These are phyloP conservation scores for Atethmia centrago DNA, from an alignment of 2,888 invertebrate genomes.

Conservation along the genomic window DNA sequence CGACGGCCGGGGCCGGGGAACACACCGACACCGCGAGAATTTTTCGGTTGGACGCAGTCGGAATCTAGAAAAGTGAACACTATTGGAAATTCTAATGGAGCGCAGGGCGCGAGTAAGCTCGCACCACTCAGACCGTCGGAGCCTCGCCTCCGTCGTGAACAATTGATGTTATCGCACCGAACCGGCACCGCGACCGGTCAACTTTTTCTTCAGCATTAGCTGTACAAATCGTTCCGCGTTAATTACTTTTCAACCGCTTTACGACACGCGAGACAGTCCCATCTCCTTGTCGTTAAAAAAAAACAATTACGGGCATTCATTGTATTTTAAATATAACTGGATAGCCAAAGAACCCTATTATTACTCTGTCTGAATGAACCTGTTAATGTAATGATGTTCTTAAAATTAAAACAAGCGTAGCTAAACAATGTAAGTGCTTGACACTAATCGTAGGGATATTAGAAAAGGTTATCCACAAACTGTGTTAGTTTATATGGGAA, in stretches of 20 bases:
- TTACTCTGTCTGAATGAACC: slow-evolving; percentile 75
- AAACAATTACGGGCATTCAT: slow-evolving; percentile 73
- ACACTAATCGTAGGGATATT: background rate
- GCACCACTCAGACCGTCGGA: slow-evolving; percentile 22
- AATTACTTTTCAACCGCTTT: slow-evolving; percentile 78
- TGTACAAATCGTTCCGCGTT: slow-evolving; percentile 80
- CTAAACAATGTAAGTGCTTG: slow-evolving; percentile 65
- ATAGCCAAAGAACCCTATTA: slow-evolving; percentile 75
- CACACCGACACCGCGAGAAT: slow-evolving; percentile 73
- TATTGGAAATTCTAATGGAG: slow-evolving; percentile 79
- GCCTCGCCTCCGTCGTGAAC: slow-evolving; percentile 67
- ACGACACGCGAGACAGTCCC: slow-evolving; percentile 79
- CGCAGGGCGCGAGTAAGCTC: slow-evolving; percentile 64
- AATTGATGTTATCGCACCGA: slow-evolving; percentile 76
- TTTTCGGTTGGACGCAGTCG: slow-evolving; percentile 76
- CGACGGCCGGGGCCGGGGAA: slow-evolving; percentile 64
- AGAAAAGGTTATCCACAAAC: background rate
- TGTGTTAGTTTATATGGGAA: slow-evolving; percentile 52
- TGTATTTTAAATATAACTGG: slow-evolving; percentile 81
- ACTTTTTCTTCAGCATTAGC: slow-evolving; percentile 72
- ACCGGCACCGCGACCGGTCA: slow-evolving; percentile 63
- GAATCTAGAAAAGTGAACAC: slow-evolving; percentile 75
- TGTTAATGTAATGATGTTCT: slow-evolving; percentile 77
- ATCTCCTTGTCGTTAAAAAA: slow-evolving; percentile 74
- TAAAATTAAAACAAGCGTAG: slow-evolving; percentile 69